Conservation (phyloP, 2,888 invertebrate genomes). For the Notocelia uddmanniana region DNA sequence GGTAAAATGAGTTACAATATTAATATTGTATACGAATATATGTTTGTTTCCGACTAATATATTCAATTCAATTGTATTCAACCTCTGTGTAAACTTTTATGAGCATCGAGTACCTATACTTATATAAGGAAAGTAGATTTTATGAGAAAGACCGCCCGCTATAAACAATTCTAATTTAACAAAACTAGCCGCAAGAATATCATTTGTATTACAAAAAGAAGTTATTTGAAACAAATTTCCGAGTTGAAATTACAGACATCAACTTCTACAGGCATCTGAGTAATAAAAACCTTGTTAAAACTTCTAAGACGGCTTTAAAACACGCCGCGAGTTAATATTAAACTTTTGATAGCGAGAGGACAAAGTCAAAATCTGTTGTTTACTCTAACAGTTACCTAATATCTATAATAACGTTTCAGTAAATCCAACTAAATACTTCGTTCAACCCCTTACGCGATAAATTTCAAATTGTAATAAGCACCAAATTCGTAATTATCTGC, state of each 20-base stretch:
- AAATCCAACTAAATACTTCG: background rate
- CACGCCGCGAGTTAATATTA: constrained; percentile 25
- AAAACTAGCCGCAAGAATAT: constrained; percentile 18
- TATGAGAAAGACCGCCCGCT: background rate
- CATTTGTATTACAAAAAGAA: background rate
- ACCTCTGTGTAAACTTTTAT: background rate
- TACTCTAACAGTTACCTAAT: background rate
- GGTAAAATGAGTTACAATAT: no score
- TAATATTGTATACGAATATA: no score
- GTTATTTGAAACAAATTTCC: constrained; percentile 33
- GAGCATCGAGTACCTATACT: background rate
- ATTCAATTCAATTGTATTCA: no score
- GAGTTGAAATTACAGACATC: constrained; percentile 28
- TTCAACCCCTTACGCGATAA: constrained; percentile 7
- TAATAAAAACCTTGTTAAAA: constrained; percentile 45
- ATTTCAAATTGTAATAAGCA: constrained; percentile 30
- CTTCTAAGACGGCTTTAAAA: constrained; percentile 35
- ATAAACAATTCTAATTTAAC: constrained; percentile 17
- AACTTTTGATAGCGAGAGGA: constrained; percentile 19
- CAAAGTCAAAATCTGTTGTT: background rate
- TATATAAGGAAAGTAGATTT: background rate
- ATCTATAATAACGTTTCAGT: background rate
- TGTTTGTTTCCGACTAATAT: no score
- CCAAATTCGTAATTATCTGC: constrained; percentile 27
- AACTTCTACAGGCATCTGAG: constrained; percentile 33